A percentile compares a stretch with the other conserved stretches of the same genome.
phyloP scores from a whole-genome alignment of 2,797 vertebrate species.

The Crocidura indochinensis region DNA sequence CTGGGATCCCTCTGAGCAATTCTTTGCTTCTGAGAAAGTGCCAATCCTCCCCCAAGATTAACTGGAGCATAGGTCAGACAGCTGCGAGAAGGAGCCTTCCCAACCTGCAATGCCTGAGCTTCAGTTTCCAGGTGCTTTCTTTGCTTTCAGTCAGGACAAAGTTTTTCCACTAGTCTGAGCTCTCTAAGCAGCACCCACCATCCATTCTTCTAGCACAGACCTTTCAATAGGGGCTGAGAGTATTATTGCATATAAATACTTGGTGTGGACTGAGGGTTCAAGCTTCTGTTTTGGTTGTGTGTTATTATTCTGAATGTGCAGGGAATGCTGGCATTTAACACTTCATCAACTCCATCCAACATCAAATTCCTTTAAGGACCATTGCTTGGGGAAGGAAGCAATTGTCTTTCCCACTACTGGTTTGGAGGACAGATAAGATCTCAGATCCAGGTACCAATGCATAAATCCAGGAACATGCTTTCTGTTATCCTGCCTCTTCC shows the following conservation, averaged over 20 bases:
- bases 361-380: conserved; percentile 47
- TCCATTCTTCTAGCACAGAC: not conserved
- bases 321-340: conserved; percentile 12
- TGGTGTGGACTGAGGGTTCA: not conserved
- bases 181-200: not conserved
- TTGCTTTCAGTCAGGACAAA: not conserved
- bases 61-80: not conserved
- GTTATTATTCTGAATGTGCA: not conserved
- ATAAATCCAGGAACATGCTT: conserved; percentile 44
- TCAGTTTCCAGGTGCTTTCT: not conserved
- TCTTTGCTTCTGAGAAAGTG: not conserved
- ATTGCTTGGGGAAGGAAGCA: conserved; percentile 29
- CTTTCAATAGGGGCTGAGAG: not conserved
- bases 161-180: not conserved
- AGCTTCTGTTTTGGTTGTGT: conserved; percentile 28
- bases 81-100: not conserved
- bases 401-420: too few relatives aligned
- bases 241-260: not conserved
- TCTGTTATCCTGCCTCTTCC: not conserved
- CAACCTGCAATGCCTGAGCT: not conserved
- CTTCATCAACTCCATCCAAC: conserved; percentile 6
- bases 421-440: not conserved
- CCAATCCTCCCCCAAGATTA: too few relatives aligned
- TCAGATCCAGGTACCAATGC: conserved; percentile 15
- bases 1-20: conserved; percentile 1